A percentile compares a stretch with the other conserved stretches of the same genome.
Conservation (phyloP, 2,113 vertebrate species). For the Eonycteris spelaea region DNA sequence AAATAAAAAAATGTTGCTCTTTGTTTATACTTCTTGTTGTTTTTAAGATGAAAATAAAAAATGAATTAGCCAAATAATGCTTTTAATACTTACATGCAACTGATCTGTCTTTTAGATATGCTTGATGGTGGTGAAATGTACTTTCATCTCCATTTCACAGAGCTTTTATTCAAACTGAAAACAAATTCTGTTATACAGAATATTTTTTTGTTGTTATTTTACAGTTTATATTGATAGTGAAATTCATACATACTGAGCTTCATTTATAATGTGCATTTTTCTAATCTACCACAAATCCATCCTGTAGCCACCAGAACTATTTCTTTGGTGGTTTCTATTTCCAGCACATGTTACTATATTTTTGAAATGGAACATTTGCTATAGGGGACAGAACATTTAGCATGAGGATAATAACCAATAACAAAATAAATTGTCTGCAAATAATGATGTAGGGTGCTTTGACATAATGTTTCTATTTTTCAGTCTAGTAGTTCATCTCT, state of each 20-base stretch:
- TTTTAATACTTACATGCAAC: slow-evolving; percentile 1
- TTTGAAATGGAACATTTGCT: slow-evolving; percentile 74
- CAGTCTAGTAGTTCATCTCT: slow-evolving; percentile 50
- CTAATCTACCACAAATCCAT: neutral
- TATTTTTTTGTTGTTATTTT: neutral
- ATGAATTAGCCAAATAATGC: neutral
- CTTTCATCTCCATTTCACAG: slow-evolving; percentile 5
- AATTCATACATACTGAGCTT: neutral
- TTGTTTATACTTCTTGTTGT: neutral
- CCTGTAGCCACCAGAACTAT: neutral
- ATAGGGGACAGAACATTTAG: slow-evolving; percentile 63
- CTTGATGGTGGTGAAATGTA: neutral
- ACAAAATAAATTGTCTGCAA: slow-evolving; percentile 72
- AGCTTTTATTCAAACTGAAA: neutral
- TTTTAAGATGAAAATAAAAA: slow-evolving; percentile 50
- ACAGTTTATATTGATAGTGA: neutral
- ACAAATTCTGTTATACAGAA: neutral
- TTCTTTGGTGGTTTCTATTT: slow-evolving; percentile 52
- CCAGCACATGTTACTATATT: slow-evolving; percentile 43
- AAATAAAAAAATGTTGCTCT: neutral
- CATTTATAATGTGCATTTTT: neutral
- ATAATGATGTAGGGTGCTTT: slow-evolving; percentile 52
- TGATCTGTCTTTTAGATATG: neutral
- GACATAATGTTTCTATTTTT: slow-evolving; percentile 43
- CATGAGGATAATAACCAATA: slow-evolving; percentile 64